phyloP scores from a whole-genome alignment of 2,888 invertebrate genomes.

The Bombyx huttoni region DNA sequence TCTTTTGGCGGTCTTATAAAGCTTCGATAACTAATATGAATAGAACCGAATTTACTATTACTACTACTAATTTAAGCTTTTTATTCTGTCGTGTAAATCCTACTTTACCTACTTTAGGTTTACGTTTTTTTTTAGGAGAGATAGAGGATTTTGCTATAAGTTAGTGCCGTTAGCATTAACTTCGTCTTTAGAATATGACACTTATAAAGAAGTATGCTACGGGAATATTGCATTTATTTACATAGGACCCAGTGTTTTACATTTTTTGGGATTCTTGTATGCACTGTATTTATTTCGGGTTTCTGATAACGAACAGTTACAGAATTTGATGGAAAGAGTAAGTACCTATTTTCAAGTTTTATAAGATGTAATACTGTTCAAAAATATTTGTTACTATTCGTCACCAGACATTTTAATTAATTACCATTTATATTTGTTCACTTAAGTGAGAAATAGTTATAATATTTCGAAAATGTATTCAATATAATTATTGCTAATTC shows the following conservation, averaged over 20 bases:
- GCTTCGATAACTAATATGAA: too few relatives aligned
- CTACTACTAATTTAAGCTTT: too few relatives aligned
- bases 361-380: neutral
- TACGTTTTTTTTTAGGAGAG: constrained; percentile 67
- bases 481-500: too few relatives aligned
- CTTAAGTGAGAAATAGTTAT: too few relatives aligned
- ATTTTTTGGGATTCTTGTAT: constrained; percentile 80
- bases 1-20: too few relatives aligned
- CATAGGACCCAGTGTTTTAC: constrained; percentile 79
- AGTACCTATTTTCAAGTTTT: constrained; percentile 15
- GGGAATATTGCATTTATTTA: constrained; percentile 81
- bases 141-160: constrained; percentile 80
- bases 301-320: constrained; percentile 85
- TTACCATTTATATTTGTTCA: neutral
- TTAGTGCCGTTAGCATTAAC: constrained; percentile 51
- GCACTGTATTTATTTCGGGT: constrained; percentile 81
- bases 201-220: constrained; percentile 76
- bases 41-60: too few relatives aligned
- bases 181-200: constrained; percentile 51
- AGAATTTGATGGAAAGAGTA: constrained; percentile 86
- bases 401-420: neutral
- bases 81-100: too few relatives aligned
- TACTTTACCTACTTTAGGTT: neutral
- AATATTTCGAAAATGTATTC: too few relatives aligned
- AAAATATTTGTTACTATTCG: neutral